Conservation (phyloP, 2,797 vertebrate species). For the Acanthornis magna region DNA sequence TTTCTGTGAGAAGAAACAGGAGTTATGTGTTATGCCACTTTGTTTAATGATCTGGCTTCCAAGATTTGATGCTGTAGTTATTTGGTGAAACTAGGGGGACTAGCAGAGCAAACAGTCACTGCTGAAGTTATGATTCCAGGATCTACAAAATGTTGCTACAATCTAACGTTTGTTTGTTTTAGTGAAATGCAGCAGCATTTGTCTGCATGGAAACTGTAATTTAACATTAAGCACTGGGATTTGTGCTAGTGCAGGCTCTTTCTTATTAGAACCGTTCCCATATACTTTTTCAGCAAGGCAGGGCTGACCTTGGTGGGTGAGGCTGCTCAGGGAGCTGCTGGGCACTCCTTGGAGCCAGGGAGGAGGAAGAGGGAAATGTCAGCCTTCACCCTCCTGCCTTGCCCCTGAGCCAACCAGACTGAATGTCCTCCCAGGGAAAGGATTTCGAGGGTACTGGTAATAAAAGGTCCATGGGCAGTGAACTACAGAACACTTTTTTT, state of each 20-base stretch:
- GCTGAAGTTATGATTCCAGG: constrained; percentile 48
- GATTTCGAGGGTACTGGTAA: neutral
- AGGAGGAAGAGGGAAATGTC: neutral
- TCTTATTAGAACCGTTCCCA: constrained; percentile 8
- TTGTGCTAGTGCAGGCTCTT: constrained; percentile 51
- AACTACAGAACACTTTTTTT: neutral
- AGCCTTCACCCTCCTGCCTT: neutral
- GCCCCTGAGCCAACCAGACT: neutral
- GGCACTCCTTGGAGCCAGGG: neutral
- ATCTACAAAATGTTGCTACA: constrained; percentile 41
- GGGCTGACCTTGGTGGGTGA: neutral
- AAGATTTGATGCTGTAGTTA: constrained; percentile 13
- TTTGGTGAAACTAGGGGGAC: constrained; percentile 16
- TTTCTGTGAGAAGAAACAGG: neutral
- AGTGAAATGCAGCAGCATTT: constrained; percentile 60
- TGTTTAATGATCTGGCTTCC: neutral
- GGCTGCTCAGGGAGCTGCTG: neutral
- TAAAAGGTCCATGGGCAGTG: neutral
- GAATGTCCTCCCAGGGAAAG: neutral
- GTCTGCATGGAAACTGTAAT: constrained; percentile 48
- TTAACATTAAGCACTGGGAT: constrained; percentile 51
- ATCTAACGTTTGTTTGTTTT: constrained; percentile 53
- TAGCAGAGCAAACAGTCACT: constrained; percentile 54
- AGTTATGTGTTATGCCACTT: neutral
- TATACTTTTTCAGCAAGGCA: neutral